phyloP scores from a whole-genome alignment of 2,797 vertebrate species.

The Phrynocephalus forsythii region DNA sequence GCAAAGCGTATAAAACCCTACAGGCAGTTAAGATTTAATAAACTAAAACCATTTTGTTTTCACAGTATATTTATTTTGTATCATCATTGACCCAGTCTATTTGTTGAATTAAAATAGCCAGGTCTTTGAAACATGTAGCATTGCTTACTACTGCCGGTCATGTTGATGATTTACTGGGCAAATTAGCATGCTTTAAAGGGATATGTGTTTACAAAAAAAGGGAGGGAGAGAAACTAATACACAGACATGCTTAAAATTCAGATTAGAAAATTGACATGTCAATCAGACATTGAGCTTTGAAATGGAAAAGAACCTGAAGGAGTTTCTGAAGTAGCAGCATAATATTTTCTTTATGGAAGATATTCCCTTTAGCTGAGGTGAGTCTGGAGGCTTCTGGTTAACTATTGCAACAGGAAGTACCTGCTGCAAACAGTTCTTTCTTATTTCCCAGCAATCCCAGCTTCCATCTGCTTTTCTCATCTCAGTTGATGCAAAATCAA shows the following conservation, averaged over 20 bases:
- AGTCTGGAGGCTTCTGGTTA: background rate
- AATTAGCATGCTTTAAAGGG: slow-evolving; percentile 35
- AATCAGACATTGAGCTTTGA: slow-evolving; percentile 13
- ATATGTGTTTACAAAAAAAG: background rate
- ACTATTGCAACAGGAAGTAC: background rate
- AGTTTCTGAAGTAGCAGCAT: slow-evolving; percentile 11
- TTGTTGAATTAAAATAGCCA: slow-evolving; percentile 64
- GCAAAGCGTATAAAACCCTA: slow-evolving; percentile 68
- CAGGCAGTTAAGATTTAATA: slow-evolving; percentile 63
- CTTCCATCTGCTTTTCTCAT: background rate
- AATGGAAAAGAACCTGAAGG: slow-evolving; percentile 3
- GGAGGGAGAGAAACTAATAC: background rate
- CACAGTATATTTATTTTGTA: slow-evolving; percentile 70
- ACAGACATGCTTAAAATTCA: slow-evolving; percentile 30
- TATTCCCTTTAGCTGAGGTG: background rate
- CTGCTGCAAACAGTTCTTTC: background rate
- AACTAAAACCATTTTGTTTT: slow-evolving; percentile 70
- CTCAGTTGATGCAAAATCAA: too few relatives aligned
- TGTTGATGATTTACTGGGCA: slow-evolving; percentile 23
- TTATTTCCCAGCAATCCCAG: background rate
- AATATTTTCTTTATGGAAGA: background rate
- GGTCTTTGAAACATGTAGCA: slow-evolving; percentile 33
- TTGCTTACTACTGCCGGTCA: slow-evolving; percentile 10
- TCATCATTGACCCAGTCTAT: slow-evolving; percentile 66
- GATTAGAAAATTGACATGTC: slow-evolving; percentile 12